These are phyloP conservation scores for Pedetes capensis DNA, from an alignment of 2,113 vertebrate species.

Conservation along the genomic window DNA sequence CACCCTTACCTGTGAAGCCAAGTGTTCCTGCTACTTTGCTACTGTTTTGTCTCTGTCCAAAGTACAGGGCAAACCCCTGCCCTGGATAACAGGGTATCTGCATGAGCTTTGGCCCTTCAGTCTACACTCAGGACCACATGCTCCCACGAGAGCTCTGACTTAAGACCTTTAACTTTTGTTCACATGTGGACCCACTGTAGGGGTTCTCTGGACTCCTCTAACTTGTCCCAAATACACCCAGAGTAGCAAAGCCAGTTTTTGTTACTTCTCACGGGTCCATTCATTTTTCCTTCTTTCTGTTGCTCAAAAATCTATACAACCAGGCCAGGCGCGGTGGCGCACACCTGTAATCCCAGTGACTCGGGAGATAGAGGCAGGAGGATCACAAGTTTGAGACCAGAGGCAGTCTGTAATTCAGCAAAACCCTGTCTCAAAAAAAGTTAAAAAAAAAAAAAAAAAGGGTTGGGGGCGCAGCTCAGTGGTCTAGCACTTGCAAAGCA, in stretches of 20 bases:
- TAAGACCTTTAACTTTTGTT: background rate
- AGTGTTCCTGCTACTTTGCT: background rate
- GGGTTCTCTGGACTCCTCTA: background rate
- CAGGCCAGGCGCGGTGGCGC: no score
- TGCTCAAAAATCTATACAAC: background rate
- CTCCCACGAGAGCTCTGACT: background rate
- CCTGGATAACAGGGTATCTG: background rate
- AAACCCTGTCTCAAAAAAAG: no score
- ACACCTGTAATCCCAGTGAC: no score
- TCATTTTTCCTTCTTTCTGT: background rate
- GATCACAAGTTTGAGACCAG: no score
- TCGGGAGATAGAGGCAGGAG: no score
- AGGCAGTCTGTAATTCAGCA: no score
- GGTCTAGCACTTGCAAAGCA: no score
- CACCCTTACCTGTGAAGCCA: background rate
- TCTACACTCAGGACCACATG: background rate
- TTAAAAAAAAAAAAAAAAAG: no score
- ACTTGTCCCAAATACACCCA: background rate
- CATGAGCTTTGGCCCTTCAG: background rate
- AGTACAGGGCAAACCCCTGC: background rate
- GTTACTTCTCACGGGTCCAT: background rate
- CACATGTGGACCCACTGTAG: background rate
- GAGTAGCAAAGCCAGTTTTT: background rate
- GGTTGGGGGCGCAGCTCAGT: no score
- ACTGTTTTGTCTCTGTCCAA: background rate